Conservation (phyloP, 2,797 vertebrate species). For the Peromyscus attwateri region DNA sequence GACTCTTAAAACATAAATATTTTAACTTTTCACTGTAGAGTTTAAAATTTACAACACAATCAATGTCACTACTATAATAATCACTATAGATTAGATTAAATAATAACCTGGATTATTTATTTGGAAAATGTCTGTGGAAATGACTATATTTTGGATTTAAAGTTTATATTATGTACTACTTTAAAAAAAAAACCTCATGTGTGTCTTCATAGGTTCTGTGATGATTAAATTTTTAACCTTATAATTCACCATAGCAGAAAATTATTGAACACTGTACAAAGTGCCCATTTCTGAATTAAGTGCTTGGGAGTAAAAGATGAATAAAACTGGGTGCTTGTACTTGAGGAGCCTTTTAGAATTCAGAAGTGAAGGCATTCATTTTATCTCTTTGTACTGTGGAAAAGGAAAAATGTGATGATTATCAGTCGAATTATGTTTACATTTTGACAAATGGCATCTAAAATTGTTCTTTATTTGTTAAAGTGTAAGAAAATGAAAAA, state of each 20-base stretch:
- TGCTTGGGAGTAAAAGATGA: conserved; percentile 7
- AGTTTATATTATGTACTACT: not conserved
- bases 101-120: not conserved
- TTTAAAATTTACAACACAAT: not conserved
- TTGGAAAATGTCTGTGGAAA: not conserved
- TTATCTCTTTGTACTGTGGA: conserved; percentile 21
- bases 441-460: conserved; percentile 53
- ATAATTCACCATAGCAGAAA: conserved; percentile 34
- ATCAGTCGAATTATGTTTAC: conserved; percentile 50
- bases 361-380: conserved; percentile 19
- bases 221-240: conserved; percentile 26
- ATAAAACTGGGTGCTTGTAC: not conserved
- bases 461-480: conserved; percentile 70
- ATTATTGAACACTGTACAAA: conserved; percentile 32
- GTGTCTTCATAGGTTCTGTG: not conserved
- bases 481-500: conserved; percentile 66
- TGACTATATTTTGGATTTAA: conserved; percentile 14
- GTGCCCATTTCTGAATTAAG: not conserved
- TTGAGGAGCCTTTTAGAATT: not conserved
- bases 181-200: not conserved
- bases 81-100: conserved; percentile 2
- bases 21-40: not conserved
- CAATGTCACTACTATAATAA: not conserved
- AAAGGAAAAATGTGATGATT: conserved; percentile 53
- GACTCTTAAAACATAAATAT: conserved; percentile 41